Conservation (phyloP, 2,797 vertebrate species). For the Coilia nasus region DNA sequence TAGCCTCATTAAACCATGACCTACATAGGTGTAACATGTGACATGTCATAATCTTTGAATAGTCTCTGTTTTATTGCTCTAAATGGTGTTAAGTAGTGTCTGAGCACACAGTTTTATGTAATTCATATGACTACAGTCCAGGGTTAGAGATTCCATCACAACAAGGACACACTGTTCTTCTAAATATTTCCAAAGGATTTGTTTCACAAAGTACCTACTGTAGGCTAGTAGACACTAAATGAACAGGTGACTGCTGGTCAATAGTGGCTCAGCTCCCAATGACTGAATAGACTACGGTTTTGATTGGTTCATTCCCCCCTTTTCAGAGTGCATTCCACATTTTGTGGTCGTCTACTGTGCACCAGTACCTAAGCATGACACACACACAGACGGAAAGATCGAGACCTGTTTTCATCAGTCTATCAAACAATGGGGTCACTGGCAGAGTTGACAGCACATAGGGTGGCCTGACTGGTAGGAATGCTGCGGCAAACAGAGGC, state of each 20-base stretch:
- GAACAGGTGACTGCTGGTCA: not conserved
- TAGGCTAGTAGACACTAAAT: not conserved
- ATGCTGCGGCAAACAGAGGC: slow-evolving; percentile 42
- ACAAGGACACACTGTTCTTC: slow-evolving; percentile 10
- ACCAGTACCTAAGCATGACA: slow-evolving; percentile 35
- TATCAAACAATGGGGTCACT: slow-evolving; percentile 50
- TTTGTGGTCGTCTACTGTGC: slow-evolving; percentile 32
- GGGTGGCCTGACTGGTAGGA: slow-evolving; percentile 39
- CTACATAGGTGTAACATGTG: too few species aligned
- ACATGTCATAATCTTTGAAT: too few species aligned
- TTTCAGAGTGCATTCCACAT: slow-evolving; percentile 33
- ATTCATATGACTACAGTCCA: not conserved
- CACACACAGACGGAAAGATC: slow-evolving; percentile 47
- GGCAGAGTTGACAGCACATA: slow-evolving; percentile 36
- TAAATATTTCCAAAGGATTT: slow-evolving; percentile 19
- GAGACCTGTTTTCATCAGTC: slow-evolving; percentile 50
- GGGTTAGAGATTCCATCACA: not conserved
- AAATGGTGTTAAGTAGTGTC: not conserved
- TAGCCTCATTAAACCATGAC: too few species aligned
- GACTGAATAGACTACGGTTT: not conserved
- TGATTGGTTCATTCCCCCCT: not conserved
- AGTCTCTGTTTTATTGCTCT: not conserved
- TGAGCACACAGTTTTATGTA: not conserved
- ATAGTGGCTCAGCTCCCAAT: not conserved
- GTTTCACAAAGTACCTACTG: slow-evolving; percentile 17